Evolutionary conservation across 2,888 invertebrate species (phyloP).

Genomic region (Drosophila paucipuncta): DNA sequence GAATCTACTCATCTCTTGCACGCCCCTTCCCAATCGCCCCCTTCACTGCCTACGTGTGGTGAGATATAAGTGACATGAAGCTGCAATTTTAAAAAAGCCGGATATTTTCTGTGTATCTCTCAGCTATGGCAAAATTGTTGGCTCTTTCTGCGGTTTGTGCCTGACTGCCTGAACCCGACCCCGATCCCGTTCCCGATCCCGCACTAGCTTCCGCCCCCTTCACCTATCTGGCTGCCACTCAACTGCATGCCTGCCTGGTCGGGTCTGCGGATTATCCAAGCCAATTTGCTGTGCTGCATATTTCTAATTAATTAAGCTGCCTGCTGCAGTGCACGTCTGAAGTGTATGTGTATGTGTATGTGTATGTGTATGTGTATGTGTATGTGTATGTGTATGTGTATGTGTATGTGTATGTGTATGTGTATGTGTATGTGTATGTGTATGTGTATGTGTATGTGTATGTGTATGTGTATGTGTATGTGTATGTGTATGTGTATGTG

Average conservation of each 20-base stretch:
- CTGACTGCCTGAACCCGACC: neutral
- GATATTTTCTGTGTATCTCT: conserved; percentile 40
- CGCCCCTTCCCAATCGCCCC: neutral
- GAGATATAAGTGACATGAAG: conserved; percentile 73
- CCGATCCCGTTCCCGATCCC: no score
- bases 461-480: neutral
- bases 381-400: neutral
- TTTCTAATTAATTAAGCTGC: conserved; percentile 75
- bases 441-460: no score
- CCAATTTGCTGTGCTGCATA: conserved; percentile 71
- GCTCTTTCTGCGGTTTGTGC: conserved; percentile 12
- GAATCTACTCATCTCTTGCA: conserved; percentile 35
- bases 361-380: neutral
- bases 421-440: neutral
- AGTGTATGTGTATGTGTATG: neutral
- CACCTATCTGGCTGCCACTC: conserved; percentile 30
- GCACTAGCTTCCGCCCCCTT: neutral
- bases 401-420: neutral
- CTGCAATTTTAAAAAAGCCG: conserved; percentile 64
- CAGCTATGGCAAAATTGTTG: conserved; percentile 20
- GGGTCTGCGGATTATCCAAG: conserved; percentile 36
- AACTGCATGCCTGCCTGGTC: conserved; percentile 20
- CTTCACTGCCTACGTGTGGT: conserved; percentile 4
- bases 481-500: neutral
- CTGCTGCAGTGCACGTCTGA: conserved; percentile 46